Conservation (phyloP, 1,140 invertebrate species). For the Akabosia matsudoensis region DNA sequence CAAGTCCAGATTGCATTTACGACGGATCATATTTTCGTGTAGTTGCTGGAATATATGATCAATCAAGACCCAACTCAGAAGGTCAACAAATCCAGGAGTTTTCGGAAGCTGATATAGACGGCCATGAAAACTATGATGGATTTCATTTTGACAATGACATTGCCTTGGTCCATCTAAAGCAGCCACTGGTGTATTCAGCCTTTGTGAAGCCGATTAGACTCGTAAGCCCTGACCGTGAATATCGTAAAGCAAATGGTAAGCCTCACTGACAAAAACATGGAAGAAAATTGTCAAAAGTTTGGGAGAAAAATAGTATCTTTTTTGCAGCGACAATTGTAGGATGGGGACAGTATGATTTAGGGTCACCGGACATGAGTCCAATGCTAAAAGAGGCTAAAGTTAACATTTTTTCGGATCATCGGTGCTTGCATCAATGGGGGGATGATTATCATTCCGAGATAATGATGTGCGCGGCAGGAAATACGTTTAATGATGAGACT, state of each 20-base stretch:
- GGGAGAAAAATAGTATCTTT: too few relatives aligned
- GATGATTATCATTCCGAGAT: slow-evolving; percentile 1
- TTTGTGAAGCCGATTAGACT: neutral
- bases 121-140: neutral
- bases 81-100: neutral
- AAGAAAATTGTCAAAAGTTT: neutral
- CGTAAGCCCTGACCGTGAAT: neutral
- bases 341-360: neutral
- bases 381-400: neutral
- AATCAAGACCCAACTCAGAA: neutral
- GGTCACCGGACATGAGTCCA: neutral
- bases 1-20: neutral
- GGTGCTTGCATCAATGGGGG: neutral
- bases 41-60: slow-evolving; percentile 4
- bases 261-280: neutral
- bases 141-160: slow-evolving; percentile 13
- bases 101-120: neutral
- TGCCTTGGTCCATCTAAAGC: neutral
- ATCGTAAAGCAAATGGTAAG: neutral
- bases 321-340: neutral
- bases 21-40: neutral
- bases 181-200: neutral
- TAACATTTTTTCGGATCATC: neutral
- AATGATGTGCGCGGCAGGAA: slow-evolving; percentile 8
- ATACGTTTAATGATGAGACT: neutral